These are phyloP conservation scores for Limonius californicus DNA, from an alignment of 1,140 invertebrate genomes.

Conservation along the genomic window DNA sequence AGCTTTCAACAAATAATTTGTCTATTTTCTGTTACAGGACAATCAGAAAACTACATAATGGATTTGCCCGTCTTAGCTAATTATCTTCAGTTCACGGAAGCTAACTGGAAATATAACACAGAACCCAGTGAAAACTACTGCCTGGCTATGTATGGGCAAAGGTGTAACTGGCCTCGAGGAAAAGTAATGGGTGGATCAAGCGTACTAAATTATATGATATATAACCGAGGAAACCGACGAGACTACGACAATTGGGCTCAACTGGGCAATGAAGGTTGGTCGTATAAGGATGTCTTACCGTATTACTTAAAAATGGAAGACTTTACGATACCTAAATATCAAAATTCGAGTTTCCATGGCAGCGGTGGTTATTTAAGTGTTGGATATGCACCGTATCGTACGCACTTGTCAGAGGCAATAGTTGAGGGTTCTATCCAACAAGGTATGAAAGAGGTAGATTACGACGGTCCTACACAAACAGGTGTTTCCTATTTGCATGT, in stretches of 20 bases:
- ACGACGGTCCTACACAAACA: constrained; percentile 63
- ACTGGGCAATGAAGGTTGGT: constrained; percentile 76
- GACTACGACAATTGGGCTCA: constrained; percentile 77
- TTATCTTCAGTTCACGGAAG: constrained; percentile 56
- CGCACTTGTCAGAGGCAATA: constrained; percentile 62
- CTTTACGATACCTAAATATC: constrained; percentile 55
- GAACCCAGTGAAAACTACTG: constrained; percentile 52
- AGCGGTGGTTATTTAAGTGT: constrained; percentile 60
- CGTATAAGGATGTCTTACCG: constrained; percentile 73
- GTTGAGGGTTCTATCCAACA: constrained; percentile 62
- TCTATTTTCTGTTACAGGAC: constrained; percentile 34
- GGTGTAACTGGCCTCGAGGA: constrained; percentile 69
- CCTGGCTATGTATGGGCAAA: constrained; percentile 49
- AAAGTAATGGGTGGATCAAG: constrained; percentile 82
- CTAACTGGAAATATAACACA: constrained; percentile 60
- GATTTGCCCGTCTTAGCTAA: constrained; percentile 63
- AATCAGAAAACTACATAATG: constrained; percentile 57
- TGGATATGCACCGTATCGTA: constrained; percentile 54
- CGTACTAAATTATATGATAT: constrained; percentile 89
- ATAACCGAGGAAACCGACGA: constrained; percentile 69
- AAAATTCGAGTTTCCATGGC: constrained; percentile 55
- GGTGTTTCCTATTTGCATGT: constrained; percentile 63
- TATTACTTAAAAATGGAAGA: constrained; percentile 81
- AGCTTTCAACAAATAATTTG: constrained; percentile 23
- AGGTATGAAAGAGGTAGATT: constrained; percentile 66